Conservation (phyloP, 2,113 vertebrate species). For the Peromyscus leucopus region DNA sequence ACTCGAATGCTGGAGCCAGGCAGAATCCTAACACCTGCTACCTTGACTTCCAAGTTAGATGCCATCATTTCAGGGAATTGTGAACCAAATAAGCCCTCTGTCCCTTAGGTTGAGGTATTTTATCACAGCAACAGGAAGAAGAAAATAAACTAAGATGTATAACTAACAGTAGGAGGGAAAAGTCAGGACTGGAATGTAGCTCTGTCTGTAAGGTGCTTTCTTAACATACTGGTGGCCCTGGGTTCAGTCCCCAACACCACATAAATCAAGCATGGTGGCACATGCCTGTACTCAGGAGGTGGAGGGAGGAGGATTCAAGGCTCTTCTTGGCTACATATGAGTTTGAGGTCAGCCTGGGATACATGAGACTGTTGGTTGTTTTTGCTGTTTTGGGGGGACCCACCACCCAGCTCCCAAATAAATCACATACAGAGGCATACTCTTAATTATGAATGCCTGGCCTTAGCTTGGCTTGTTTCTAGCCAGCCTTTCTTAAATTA, state of each 20-base stretch:
- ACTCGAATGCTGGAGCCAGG: too few relatives aligned
- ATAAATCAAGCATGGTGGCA: not conserved
- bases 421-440: too few relatives aligned
- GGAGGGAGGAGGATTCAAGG: not conserved
- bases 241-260: not conserved
- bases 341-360: not conserved
- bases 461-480: too few relatives aligned
- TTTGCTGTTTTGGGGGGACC: too few relatives aligned
- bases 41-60: too few relatives aligned
- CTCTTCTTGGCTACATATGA: not conserved
- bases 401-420: too few relatives aligned
- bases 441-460: too few relatives aligned
- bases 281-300: not conserved
- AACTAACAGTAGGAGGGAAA: not conserved
- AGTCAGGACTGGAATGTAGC: not conserved
- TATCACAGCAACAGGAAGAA: not conserved
- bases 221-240: not conserved
- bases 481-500: too few relatives aligned
- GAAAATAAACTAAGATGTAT: not conserved
- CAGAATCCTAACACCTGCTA: too few relatives aligned
- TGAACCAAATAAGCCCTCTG: not conserved
- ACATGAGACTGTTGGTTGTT: not conserved
- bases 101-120: not conserved
- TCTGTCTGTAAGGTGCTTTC: not conserved
- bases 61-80: too few relatives aligned